These are phyloP conservation scores for Graptemys geographica DNA, from an alignment of 2,797 vertebrate genomes.

Conservation along the genomic window DNA sequence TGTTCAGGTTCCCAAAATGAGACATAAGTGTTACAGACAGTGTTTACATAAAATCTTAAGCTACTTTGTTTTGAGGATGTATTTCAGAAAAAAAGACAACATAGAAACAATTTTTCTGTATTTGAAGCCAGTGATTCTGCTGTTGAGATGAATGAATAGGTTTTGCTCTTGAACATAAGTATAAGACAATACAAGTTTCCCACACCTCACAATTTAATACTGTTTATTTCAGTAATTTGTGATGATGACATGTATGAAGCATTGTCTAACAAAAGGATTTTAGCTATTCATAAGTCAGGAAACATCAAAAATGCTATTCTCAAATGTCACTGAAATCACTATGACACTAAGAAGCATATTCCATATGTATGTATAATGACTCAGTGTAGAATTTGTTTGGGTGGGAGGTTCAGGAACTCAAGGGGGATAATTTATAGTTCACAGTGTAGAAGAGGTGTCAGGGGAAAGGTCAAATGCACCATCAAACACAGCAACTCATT, in stretches of 20 bases:
- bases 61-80: background rate
- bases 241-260: background rate
- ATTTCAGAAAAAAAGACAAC: background rate
- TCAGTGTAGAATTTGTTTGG: background rate
- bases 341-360: background rate
- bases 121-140: background rate
- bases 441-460: background rate
- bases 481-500: background rate
- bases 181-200: background rate
- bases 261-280: background rate
- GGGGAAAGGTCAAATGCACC: background rate
- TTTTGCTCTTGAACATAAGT: background rate
- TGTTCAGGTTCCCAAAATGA: background rate
- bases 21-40: background rate
- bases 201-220: background rate
- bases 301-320: background rate
- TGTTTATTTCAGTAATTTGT: background rate
- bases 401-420: background rate
- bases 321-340: background rate
- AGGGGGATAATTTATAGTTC: background rate
- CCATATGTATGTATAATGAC: fast-evolving
- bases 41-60: background rate
- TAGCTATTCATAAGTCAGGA: background rate
- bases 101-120: background rate
- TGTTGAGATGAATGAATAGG: background rate